Percentiles rank a stretch among this genome's conserved stretches.
Evolutionary conservation across 2,113 vertebrate genomes (phyloP).

Genomic region (Erinaceus europaeus): DNA sequence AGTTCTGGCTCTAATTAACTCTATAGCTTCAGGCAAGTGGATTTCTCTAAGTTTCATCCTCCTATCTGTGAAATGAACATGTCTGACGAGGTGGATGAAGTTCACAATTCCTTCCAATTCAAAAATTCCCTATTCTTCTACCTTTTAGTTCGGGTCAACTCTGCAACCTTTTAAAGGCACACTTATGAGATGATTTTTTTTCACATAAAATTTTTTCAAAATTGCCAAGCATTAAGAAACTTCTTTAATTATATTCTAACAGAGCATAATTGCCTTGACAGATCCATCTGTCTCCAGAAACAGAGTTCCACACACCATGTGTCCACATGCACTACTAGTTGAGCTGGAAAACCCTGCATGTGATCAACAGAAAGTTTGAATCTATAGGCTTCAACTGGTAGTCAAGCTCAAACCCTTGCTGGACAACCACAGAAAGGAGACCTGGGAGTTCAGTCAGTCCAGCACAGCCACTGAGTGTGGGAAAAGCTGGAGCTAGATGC

Average conservation of each 20-base stretch:
- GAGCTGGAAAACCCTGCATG: neutral
- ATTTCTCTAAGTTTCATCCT: neutral
- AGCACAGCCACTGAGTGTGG: fast-evolving
- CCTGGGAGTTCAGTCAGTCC: neutral
- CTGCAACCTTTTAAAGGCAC: neutral
- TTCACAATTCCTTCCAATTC: too few species aligned
- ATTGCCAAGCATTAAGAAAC: neutral
- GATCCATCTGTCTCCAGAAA: neutral
- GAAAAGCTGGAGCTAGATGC: neutral
- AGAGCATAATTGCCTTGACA: neutral
- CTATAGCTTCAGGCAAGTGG: neutral
- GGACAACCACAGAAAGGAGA: fast-evolving
- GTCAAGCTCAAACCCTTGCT: neutral
- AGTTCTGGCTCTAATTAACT: neutral
- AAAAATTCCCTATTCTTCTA: neutral
- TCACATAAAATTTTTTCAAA: conserved; percentile 35
- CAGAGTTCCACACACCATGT: neutral
- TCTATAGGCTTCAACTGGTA: neutral
- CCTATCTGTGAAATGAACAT: neutral
- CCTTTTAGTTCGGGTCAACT: neutral
- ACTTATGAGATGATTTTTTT: neutral
- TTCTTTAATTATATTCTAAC: neutral
- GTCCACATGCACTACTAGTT: neutral
- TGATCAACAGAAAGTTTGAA: neutral
- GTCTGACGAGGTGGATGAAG: fast-evolving